Evolutionary conservation across 2,113 vertebrate species (phyloP).

Genomic region (Morphnarchus princeps): DNA sequence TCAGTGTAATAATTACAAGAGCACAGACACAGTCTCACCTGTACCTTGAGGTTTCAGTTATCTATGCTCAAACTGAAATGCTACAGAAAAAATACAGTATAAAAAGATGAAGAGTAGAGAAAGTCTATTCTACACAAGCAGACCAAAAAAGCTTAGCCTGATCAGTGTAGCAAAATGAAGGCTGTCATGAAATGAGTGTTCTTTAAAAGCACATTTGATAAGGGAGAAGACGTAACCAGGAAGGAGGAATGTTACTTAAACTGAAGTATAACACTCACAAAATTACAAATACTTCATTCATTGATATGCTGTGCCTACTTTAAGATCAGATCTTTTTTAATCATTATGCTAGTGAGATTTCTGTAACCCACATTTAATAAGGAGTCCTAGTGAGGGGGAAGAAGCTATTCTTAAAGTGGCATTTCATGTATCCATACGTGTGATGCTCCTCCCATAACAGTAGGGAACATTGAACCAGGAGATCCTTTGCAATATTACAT

Average conservation of each 20-base stretch:
- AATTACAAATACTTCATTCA: not conserved
- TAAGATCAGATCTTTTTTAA: not conserved
- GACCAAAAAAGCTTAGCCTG: not conserved
- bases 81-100: not conserved
- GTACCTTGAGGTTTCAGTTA: not conserved
- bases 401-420: not conserved
- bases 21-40: not conserved
- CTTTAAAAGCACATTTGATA: not conserved
- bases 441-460: not conserved
- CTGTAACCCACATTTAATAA: not conserved
- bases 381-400: not conserved
- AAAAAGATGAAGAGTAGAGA: not conserved
- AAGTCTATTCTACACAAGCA: not conserved
- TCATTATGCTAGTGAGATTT: not conserved
- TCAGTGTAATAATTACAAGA: not conserved
- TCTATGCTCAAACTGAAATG: not conserved
- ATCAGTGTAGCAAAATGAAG: not conserved
- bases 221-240: not conserved
- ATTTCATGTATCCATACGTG: not conserved
- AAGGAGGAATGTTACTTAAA: not conserved
- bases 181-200: not conserved
- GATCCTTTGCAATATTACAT: not conserved
- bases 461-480: not conserved
- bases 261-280: not conserved
- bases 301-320: not conserved